These are phyloP conservation scores for Lysandra bellargus DNA, from an alignment of 2,888 invertebrate genomes.

Conservation along the genomic window DNA sequence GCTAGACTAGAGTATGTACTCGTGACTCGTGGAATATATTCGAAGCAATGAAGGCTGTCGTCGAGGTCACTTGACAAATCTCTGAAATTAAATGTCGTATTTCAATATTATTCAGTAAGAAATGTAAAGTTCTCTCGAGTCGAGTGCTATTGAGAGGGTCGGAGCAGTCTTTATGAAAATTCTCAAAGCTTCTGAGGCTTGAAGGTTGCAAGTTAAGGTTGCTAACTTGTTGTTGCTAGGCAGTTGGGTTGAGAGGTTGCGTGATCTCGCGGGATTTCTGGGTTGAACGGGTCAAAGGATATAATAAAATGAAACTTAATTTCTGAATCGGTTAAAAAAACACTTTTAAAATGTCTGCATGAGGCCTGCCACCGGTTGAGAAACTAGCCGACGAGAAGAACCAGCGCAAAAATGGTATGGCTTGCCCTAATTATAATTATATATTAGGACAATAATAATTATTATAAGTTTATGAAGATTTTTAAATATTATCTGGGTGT, in stretches of 20 bases:
- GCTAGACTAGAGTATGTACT: background rate
- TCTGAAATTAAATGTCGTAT: constrained; percentile 16
- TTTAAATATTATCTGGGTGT: no score
- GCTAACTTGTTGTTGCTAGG: background rate
- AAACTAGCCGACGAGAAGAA: no score
- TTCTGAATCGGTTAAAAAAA: no score
- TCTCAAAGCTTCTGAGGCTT: background rate
- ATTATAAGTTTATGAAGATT: no score
- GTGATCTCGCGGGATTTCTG: no score
- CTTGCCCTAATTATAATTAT: no score
- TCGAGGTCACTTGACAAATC: background rate
- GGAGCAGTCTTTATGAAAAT: background rate
- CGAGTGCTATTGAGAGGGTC: background rate
- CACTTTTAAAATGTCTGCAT: no score
- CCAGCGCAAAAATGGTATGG: no score
- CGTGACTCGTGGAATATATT: background rate
- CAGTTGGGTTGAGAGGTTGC: background rate
- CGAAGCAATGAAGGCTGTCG: background rate
- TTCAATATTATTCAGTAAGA: constrained; percentile 9
- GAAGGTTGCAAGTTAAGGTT: background rate
- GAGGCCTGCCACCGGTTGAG: no score
- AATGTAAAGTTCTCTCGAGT: background rate
- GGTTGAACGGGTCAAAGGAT: no score
- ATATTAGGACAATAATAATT: no score
- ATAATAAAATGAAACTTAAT: no score